Base-by-base conservation (phyloP, 2,888 invertebrate genomes). In the Cheilosia pagana region DNA sequence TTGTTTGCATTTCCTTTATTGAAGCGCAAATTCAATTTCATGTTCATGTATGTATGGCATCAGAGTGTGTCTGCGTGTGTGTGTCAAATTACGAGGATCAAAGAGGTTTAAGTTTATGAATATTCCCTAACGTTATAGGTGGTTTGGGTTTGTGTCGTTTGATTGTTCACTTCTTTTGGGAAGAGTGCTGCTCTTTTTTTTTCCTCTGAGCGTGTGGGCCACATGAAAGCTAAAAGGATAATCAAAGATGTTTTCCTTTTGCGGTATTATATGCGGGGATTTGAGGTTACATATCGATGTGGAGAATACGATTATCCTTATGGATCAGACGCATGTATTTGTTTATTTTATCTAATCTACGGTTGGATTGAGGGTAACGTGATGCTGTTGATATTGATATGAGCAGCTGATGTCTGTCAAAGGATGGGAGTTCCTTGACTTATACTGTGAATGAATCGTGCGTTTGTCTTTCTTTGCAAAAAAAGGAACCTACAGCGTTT, bases 11-110 rank as follows among this genome's bases (percentile, higher is more conserved):
- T 25, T 45, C 31, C 53, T 45, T 35, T 53, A 62, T 43, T 63
- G 50, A 63, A 63, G 78, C 63, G 78, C 74, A 65, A 85, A 85
- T 85, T 85, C 85, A 81, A 85, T 85, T 85, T 81, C 53, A 75
- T 79, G 43, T 39, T 71, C 70, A 70, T 81, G 31, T 28, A n/a
- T n/a, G n/a, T n/a, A n/a, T 79, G 45, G 19, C 41, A 52, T 16
- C 35, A 48, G 28, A 19, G 41, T 19, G 45, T 53, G 23, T n/a
- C 52, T 35, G 31, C n/a, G 50, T 39, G 50, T 74, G 57, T 83
- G 52, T 53, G 70, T 60, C 59, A 85, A 81, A 72, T 81, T 81
- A 70, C 50, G 65, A 76, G 74, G 75, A 85, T 81, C 81, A 85
- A 85, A 75, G 70, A 48, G 52, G 63, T 75, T 79, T 67, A 57